Base-by-base conservation (phyloP, 30 jellyfish, hydroid and myxozoan genomes). In the Pelagia noctiluca region DNA sequence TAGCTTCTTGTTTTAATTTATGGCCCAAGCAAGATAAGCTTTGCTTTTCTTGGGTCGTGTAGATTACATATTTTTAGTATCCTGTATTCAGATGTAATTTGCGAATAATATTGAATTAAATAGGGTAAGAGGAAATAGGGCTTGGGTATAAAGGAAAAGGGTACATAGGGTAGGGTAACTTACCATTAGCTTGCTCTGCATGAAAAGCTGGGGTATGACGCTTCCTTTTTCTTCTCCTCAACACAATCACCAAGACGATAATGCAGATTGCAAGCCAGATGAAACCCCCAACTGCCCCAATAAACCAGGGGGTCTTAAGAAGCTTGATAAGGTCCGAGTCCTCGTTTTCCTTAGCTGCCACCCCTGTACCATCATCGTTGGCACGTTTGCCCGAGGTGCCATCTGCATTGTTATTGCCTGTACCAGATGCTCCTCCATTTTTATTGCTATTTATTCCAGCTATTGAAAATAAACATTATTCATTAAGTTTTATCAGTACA, bases 261-360 rank as follows among this genome's bases (percentile, higher is more conserved):
- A 84, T 50, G 30, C 95, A 76, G 23, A 94, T 2, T 2, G 79
- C 18, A 2, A 94, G 62, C 89, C 91, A 85, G 4, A 94, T 32
- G 29, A 88, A 68, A 23, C 91, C 99, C 50, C 97, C 99, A 46
- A 78, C 92, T 10, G 93, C 87, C 19, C 91, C 97, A 3, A 94
- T 94, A 67, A 94, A 94, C 99, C 99, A 94, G 16, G 99, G 92
- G 50, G 93, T 80, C 47, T 94, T 70, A 12, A 94, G 75, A 7
- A 83, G 48, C 30, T 31, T 57, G 22, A 88, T 35, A 13, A 94
- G 21, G 16, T 87, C 76, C 4, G 91, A 76, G 18, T 72, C 89
- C n/a, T 70, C 82, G 26, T 81, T 76, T 24, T 24, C 50, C 1
- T 65, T 76, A 3, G 61, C 42, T 37, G 35, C 63, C 31, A 71